Evolutionary conservation across 2,888 invertebrate genomes (phyloP).

Genomic region (Dinocampus coccinellae): DNA sequence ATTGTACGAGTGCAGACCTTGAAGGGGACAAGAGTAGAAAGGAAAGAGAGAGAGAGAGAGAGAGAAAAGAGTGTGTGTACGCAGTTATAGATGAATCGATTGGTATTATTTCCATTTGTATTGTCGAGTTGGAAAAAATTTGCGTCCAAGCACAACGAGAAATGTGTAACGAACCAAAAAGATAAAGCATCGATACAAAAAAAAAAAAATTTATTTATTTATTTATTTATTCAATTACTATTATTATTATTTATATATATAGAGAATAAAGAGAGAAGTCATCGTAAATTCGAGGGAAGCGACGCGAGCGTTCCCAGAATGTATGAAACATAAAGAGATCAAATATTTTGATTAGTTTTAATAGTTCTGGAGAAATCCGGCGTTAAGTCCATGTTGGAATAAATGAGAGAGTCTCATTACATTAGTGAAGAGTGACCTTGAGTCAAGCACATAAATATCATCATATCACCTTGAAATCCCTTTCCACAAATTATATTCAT

Average conservation of each 20-base stretch:
- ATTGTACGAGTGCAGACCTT: slow-evolving; percentile 16
- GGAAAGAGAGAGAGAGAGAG: neutral
- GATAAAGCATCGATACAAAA: neutral
- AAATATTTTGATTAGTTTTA: slow-evolving; percentile 3
- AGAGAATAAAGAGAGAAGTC: slow-evolving; percentile 9
- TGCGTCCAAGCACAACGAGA: neutral
- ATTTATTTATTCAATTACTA: no score
- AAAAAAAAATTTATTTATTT: no score
- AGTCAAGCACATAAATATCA: neutral
- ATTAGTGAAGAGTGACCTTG: slow-evolving; percentile 1
- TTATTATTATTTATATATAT: neutral
- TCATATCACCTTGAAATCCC: neutral
- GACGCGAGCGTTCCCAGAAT: neutral
- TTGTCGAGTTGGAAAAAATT: neutral
- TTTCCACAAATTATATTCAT: neutral
- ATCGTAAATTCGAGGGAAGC: slow-evolving; percentile 10
- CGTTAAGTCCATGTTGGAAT: neutral
- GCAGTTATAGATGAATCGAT: neutral
- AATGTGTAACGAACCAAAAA: neutral
- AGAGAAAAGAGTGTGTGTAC: neutral
- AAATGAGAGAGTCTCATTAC: slow-evolving; percentile 29
- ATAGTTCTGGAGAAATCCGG: neutral
- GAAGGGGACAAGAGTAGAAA: neutral
- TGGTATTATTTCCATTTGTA: slow-evolving; percentile 15
- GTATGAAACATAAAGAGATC: neutral